phyloP scores from a whole-genome alignment of 2,888 invertebrate genomes.

The Pteria penguin region DNA sequence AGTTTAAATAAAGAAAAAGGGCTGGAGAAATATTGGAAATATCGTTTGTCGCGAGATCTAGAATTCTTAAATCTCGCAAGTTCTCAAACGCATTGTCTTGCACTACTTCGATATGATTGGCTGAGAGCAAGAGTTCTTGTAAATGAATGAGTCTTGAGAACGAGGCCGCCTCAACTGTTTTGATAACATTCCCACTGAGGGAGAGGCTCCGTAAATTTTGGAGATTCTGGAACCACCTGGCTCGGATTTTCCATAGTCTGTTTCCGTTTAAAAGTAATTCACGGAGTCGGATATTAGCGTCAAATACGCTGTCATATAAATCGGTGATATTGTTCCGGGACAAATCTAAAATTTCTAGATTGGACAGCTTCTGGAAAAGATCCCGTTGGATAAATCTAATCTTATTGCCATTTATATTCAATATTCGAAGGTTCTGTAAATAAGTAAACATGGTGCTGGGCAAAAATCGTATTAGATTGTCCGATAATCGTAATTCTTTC shows the following conservation, averaged over 20 bases:
- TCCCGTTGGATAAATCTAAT: conserved; percentile 43
- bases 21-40: conserved; percentile 54
- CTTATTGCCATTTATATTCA: conserved; percentile 60
- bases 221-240: conserved; percentile 58
- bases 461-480: conserved; percentile 57
- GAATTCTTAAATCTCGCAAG: conserved; percentile 48
- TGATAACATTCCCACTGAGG: conserved; percentile 57
- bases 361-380: conserved; percentile 43
- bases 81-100: conserved; percentile 83
- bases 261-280: conserved; percentile 59
- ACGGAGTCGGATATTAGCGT: conserved; percentile 45
- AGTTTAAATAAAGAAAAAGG: conserved; percentile 52
- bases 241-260: conserved; percentile 50
- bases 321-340: conserved; percentile 58
- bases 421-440: conserved; percentile 42
- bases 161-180: conserved; percentile 50
- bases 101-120: conserved; percentile 56
- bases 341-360: conserved; percentile 53
- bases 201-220: conserved; percentile 51
- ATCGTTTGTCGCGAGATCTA: conserved; percentile 66
- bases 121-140: conserved; percentile 55
- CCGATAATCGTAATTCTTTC: conserved; percentile 54
- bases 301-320: conserved; percentile 57
- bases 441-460: conserved; percentile 52
- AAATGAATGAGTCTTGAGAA: conserved; percentile 54